Evolutionary conservation across 2,888 invertebrate species (phyloP).

Genomic region (Baronia brevicornis): DNA sequence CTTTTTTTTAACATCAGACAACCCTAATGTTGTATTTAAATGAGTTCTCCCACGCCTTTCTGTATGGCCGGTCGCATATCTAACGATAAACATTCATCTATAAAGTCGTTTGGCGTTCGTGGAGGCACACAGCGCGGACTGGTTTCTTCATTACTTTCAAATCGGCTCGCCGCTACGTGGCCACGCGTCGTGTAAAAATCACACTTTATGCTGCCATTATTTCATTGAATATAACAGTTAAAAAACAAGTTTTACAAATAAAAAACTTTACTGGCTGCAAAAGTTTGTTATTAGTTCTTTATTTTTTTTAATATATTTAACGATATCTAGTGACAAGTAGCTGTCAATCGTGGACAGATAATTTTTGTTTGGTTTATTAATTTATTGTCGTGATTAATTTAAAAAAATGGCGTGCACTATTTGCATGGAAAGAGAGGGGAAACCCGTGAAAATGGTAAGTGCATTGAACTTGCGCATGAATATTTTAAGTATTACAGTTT

Average conservation of each 20-base stretch:
- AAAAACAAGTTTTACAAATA: no score
- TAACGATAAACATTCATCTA: slow-evolving; percentile 15
- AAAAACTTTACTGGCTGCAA: no score
- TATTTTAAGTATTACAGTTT: neutral
- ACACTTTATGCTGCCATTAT: no score
- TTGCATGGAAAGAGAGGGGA: slow-evolving; percentile 39
- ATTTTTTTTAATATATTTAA: slow-evolving; percentile 9
- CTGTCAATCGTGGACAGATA: slow-evolving; percentile 6
- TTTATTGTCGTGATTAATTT: slow-evolving; percentile 17
- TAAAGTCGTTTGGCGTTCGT: slow-evolving; percentile 22
- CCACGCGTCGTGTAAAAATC: neutral
- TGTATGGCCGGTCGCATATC: slow-evolving; percentile 20
- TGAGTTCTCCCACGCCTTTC: slow-evolving; percentile 22
- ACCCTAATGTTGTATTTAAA: no score
- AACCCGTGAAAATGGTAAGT: slow-evolving; percentile 49
- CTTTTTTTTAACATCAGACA: no score
- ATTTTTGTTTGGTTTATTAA: slow-evolving; percentile 17
- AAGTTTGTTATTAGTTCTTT: slow-evolving; percentile 3
- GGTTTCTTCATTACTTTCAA: slow-evolving; percentile 24
- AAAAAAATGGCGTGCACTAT: slow-evolving; percentile 46
- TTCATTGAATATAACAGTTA: neutral
- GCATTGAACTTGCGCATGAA: slow-evolving; percentile 1
- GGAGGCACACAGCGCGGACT: slow-evolving; percentile 29
- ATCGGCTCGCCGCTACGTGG: slow-evolving; percentile 8
- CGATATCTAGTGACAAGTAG: slow-evolving; percentile 8